Base-by-base conservation (phyloP, 64 coral and sea anemone species). In the Platygyra sinensis region DNA sequence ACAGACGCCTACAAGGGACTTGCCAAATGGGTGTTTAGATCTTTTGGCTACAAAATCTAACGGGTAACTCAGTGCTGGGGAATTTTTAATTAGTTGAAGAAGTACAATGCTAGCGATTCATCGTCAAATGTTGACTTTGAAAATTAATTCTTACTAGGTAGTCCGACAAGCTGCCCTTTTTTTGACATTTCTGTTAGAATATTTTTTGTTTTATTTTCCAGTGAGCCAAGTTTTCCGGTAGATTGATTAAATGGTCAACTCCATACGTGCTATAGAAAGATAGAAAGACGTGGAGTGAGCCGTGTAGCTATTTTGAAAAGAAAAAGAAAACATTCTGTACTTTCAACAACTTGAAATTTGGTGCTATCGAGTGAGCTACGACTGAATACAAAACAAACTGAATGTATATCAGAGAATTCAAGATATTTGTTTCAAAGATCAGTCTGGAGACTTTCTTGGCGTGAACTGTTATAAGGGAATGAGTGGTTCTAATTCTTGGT, bases 21-120 rank as follows among this genome's bases (percentile, higher is more conserved):
- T 25, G 91, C 95, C 52, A 93, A 92, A 86, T 90, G 87, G 80
- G 84, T 97, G 38, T 97, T 86, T 29, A 76, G 65, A 32, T 94
- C 81, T 18, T 97, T 97, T 83, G 95, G 91, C 3, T 72, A 89
- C 72, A 94, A 82, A 74, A 74, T 94, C 52, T 94, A 61, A 85
- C 24, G 62, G 20, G 81, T 85, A 36, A 51, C 62, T 10, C 30
- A 51, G 46, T 30, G 27, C 55, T 55, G 52, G 57, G 73, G 46
- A 79, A 80, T 61, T 85, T 85, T 49, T 85, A 72, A 85, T 85
- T 5, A 71, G 38, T 85, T 24, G 80, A 9, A 25, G 18, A n/a
- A 28, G 63, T 38, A 28, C 38, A 36, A 10, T 83, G 8, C 65
- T 67, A 65, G 30, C 60, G 18, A 83, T 31, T 65, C 30, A 83